Evolutionary conservation across 2,888 invertebrate species (phyloP).

Genomic region (Pristionchus arcanus): DNA sequence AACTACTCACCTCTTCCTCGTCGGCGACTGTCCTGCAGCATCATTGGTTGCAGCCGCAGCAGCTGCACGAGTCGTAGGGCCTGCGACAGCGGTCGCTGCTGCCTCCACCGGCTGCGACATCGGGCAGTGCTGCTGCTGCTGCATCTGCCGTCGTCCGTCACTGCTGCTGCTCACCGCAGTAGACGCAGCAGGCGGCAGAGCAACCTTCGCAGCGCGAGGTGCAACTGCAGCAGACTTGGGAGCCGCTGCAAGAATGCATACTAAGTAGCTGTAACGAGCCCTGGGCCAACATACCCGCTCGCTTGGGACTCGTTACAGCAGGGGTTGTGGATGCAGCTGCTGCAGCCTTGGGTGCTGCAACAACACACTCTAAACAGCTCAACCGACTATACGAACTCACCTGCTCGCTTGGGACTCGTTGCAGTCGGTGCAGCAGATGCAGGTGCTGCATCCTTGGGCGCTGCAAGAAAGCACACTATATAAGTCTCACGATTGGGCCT

Average conservation of each 20-base stretch:
- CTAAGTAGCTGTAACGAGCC: no score
- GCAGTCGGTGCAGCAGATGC: not conserved
- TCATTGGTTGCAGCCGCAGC: no score
- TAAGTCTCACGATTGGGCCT: no score
- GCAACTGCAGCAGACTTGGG: not conserved
- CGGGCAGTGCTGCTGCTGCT: not conserved
- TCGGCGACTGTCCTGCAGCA: no score
- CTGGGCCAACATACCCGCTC: no score
- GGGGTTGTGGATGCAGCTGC: not conserved
- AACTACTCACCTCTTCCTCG: not conserved
- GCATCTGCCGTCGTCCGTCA: not conserved
- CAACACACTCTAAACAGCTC: not conserved
- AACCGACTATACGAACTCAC: no score
- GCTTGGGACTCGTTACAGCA: not conserved
- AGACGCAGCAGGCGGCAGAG: not conserved
- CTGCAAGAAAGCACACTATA: no score
- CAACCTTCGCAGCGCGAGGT: not conserved
- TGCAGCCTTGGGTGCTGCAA: not conserved
- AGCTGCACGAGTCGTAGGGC: no score
- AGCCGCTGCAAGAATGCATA: not conserved
- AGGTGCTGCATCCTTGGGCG: not conserved
- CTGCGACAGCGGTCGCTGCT: not conserved
- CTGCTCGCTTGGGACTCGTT: not conserved
- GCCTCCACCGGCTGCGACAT: not conserved
- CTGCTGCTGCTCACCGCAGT: not conserved